Evolutionary conservation across 2,888 invertebrate genomes (phyloP), one percentile per base, ranked within the genome.

Genomic region (Cerceris ruficornis): DNA sequence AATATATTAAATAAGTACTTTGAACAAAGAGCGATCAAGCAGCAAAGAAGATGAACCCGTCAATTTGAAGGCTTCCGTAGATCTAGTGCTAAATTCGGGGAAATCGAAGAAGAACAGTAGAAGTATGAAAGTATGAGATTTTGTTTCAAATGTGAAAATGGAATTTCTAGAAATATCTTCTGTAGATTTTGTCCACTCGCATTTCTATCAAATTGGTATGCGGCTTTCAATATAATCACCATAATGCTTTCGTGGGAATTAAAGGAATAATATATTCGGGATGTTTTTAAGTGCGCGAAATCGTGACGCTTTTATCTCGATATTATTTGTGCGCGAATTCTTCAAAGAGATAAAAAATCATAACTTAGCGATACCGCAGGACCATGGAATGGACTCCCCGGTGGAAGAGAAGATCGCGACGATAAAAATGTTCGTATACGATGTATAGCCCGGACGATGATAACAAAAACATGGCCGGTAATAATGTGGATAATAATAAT

Each of bases 371-470:
- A 52, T 64, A 66, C 46, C 60, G 8, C 15, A 39, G 46, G 49
- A 60, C 50, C 15, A 11, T 52, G 57, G 55, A 71, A 68, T 61
- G 55, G 71, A 68, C 46, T 66, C 61, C 52, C 52, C 15, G 60
- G 60, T 49, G 61, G 54, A 60, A 42, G 60, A 58, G 64, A 62
- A 73, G 80, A 80, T 80, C 74, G 62, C 28, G 41, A 70, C 46
- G 80, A 80, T 80, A 80, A 80, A 80, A 74, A 58, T 69, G 62
- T 77, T 69, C 69, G 77, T 75, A 15, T 80, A 73, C 77, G 77
- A 80, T 55, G 74, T 80, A 69, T 59, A 15, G 58, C 42, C 73
- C 7, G 55, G 39, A 14, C 49, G 64, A 55, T 58, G 80, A 80
- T 80, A 80, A 80, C 72, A 65, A 70, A 73, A 80, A 77, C 74